A percentile compares a stretch with the other conserved stretches of the same genome.
These are phyloP conservation scores for Morphnarchus princeps DNA, from an alignment of 2,113 vertebrate genomes.

Conservation along the genomic window DNA sequence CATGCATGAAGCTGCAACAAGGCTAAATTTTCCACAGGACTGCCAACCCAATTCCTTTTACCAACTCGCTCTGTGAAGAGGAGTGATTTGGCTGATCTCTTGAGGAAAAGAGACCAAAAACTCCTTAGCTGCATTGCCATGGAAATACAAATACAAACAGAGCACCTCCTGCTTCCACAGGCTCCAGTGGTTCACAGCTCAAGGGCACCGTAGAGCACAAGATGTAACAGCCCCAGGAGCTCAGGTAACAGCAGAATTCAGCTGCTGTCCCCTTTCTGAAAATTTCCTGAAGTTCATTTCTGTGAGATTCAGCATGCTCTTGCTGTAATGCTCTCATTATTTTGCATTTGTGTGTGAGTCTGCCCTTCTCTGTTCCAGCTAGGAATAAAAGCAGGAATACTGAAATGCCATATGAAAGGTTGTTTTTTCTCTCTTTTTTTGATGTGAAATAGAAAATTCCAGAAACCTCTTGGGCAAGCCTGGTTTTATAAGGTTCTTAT, in stretches of 20 bases:
- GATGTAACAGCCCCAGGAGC: not conserved
- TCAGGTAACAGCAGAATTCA: not conserved
- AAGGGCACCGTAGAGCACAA: accelerated
- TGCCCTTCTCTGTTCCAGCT: not conserved
- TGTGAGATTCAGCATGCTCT: not conserved
- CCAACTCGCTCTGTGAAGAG: not conserved
- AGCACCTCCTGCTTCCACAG: not conserved
- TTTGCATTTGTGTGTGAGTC: not conserved
- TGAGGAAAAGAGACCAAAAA: not conserved
- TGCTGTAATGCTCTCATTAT: not conserved
- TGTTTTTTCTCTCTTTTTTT: accelerated
- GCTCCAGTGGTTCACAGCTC: not conserved
- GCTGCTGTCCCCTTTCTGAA: not conserved
- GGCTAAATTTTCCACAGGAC: not conserved
- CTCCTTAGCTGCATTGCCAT: not conserved
- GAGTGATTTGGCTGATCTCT: not conserved
- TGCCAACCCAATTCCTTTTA: not conserved
- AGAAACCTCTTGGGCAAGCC: not conserved
- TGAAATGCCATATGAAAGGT: not conserved
- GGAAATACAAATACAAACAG: conserved; percentile 22
- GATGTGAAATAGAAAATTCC: not conserved
- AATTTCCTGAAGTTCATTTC: not conserved
- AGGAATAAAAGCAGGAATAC: not conserved
- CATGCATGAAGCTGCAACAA: not conserved
- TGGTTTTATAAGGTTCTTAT: not conserved